Conservation (phyloP, 1,140 invertebrate species). For the Chrysomallon squamiferum region DNA sequence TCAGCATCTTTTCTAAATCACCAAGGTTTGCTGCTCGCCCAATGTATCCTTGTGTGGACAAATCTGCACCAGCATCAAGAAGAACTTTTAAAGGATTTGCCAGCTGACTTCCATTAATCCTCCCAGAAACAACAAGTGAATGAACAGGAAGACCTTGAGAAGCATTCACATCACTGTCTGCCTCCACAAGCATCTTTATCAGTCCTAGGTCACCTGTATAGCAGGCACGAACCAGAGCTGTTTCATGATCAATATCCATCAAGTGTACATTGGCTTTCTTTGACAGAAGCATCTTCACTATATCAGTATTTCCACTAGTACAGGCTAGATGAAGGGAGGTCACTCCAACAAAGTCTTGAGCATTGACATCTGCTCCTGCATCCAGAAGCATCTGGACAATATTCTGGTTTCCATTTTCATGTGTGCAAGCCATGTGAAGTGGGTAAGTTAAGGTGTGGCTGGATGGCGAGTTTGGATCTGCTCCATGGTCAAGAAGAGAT, state of each 20-base stretch:
- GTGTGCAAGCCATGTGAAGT: conserved; percentile 26
- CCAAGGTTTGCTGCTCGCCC: no score
- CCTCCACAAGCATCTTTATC: conserved; percentile 19
- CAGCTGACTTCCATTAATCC: no score
- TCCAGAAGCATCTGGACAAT: conserved; percentile 12
- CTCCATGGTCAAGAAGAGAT: no score
- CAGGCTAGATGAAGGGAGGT: conserved; percentile 26
- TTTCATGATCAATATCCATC: conserved; percentile 16
- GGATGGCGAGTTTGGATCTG: no score
- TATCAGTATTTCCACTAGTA: conserved; percentile 15
- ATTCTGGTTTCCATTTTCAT: conserved; percentile 13
- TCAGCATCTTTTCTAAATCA: no score
- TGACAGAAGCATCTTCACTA: conserved; percentile 11
- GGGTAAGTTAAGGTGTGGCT: neutral
- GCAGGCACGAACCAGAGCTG: conserved; percentile 21
- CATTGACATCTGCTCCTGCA: conserved; percentile 18
- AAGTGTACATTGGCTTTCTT: conserved; percentile 15
- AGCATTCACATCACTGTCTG: conserved; percentile 9
- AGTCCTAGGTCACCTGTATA: conserved; percentile 8
- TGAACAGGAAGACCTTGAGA: no score
- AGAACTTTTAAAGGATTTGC: no score
- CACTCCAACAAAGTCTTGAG: conserved; percentile 18
- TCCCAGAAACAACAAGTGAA: no score
- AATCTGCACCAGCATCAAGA: no score
- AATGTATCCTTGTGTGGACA: no score